Percentiles rank a stretch among this genome's conserved stretches.
These are phyloP conservation scores for Drosophila lini DNA, from an alignment of 1,140 invertebrate genomes.

Conservation along the genomic window DNA sequence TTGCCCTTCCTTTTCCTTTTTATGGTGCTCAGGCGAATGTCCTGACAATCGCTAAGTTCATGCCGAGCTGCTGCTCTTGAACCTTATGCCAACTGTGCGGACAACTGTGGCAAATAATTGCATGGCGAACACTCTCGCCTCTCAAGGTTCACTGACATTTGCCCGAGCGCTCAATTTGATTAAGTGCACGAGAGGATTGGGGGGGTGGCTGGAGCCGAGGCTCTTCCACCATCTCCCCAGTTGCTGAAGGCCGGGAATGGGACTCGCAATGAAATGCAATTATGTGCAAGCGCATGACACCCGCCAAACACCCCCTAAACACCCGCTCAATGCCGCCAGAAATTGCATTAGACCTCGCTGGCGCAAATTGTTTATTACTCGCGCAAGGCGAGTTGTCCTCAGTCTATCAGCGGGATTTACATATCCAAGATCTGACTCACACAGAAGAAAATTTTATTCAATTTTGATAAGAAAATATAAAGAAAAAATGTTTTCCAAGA, in stretches of 20 bases:
- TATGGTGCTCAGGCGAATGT: constrained; percentile 62
- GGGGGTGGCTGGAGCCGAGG: constrained; percentile 15
- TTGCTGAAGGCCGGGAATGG: constrained; percentile 32
- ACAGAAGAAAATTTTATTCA: background rate
- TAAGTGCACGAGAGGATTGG: constrained; percentile 56
- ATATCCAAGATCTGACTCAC: constrained; percentile 39
- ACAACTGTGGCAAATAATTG: constrained; percentile 73
- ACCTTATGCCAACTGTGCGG: constrained; percentile 64
- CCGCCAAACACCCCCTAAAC: constrained; percentile 9
- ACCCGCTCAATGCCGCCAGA: constrained; percentile 58
- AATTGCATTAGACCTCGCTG: constrained; percentile 66
- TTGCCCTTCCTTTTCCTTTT: constrained; percentile 12
- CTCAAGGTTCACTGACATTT: constrained; percentile 78
- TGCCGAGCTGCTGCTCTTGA: constrained; percentile 69
- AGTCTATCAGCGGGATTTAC: constrained; percentile 48
- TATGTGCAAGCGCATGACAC: constrained; percentile 60
- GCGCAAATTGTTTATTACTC: constrained; percentile 41
- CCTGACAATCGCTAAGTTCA: constrained; percentile 77
- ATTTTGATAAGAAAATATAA: background rate
- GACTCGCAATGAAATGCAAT: constrained; percentile 72
- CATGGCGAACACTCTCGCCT: constrained; percentile 36
- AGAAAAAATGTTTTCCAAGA: background rate
- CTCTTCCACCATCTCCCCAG: background rate
- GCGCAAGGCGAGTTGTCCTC: constrained; percentile 33
- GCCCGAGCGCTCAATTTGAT: constrained; percentile 73